Conservation (phyloP, 2,888 invertebrate genomes). For the Cephalotes varians region DNA sequence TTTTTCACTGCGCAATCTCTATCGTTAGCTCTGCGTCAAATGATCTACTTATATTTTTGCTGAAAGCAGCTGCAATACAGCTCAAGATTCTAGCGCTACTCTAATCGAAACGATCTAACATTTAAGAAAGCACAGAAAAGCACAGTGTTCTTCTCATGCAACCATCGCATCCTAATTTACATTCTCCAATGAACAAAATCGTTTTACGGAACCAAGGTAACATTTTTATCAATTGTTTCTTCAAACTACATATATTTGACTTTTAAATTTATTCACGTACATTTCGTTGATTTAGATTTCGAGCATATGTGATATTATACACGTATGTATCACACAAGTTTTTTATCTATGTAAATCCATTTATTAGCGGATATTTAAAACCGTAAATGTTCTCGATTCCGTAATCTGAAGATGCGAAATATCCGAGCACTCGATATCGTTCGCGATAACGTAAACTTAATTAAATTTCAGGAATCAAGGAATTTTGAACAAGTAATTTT, state of each 20-base stretch:
- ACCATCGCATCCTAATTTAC: constrained; percentile 48
- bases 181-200: constrained; percentile 43
- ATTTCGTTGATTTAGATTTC: background rate
- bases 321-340: background rate
- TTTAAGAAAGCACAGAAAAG: constrained; percentile 63
- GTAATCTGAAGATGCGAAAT: constrained; percentile 54
- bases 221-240: background rate
- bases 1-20: background rate
- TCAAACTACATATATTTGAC: background rate
- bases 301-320: background rate
- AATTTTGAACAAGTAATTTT: background rate
- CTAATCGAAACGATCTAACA: constrained; percentile 44
- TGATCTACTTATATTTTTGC: background rate
- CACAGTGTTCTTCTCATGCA: constrained; percentile 62
- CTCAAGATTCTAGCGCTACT: constrained; percentile 39
- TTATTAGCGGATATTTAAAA: background rate
- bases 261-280: background rate
- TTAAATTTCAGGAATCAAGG: background rate
- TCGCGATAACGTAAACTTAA: background rate
- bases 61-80: constrained; percentile 38
- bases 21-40: background rate
- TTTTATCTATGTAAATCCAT: too few relatives aligned
- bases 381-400: constrained; percentile 47
- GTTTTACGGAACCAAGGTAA: constrained; percentile 54
- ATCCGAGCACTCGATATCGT: constrained; percentile 52